Evolutionary conservation across 2,797 vertebrate species (phyloP), one percentile per base, ranked within the genome.

Genomic region (Borostomias antarcticus): DNA sequence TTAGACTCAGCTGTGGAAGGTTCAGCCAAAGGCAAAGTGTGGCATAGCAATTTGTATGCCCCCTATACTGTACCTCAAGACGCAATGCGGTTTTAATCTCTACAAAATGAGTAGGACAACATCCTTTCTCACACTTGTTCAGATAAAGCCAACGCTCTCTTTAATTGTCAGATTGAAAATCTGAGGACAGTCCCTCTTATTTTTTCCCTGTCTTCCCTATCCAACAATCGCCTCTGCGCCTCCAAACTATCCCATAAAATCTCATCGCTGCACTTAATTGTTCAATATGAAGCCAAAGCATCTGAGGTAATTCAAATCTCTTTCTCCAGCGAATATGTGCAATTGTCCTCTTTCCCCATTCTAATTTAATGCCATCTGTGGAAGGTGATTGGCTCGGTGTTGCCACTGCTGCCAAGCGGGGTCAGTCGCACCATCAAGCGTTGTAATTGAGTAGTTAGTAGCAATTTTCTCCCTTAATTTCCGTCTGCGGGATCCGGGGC

Each of bases 371-470:
- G 90, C 88, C 90, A 89, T 89, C 85, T 87, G 83, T 74, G 84
- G 88, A 82, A 91, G 87, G 87, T 86, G 92, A 93, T 94, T 94
- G 93, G 93, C 90, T 92, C 85, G n/a, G 83, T 89, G 88, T 90
- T 88, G 89, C 91, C 92, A 90, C 72, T 66, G 86, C 89, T 88
- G 89, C 90, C 91, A 90, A 92, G 83, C 26, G 85, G 88, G 93
- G 92, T 94, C 92, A 93, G 86, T 84, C 77, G 87, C 80, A 88
- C 91, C 91, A 92, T 93, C 92, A 90, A 91, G 88, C 85, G 82
- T 87, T 82, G 89, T 93, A 93, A 93, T 93, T 93, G 92, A 92
- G 91, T 92, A 92, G 92, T 93, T 93, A 93, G 92, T 90, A 89
- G 89, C 91, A 92, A 93, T 93, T 93, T 93, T 90, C 89, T 86